Percentiles rank a stretch among this genome's conserved stretches.
These are phyloP conservation scores for Eurosta solidaginis DNA, from an alignment of 1,140 invertebrate species.

Conservation along the genomic window DNA sequence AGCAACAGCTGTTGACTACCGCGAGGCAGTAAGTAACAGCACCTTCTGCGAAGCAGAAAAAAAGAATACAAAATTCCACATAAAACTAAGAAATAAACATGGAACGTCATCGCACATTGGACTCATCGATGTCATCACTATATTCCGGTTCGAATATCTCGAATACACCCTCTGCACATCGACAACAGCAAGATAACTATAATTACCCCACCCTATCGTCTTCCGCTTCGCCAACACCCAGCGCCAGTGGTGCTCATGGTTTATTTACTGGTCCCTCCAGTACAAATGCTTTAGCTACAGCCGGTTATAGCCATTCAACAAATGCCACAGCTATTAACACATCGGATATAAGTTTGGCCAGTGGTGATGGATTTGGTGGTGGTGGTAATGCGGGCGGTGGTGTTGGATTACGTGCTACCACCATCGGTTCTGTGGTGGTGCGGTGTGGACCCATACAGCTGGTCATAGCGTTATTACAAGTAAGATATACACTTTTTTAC, in stretches of 20 bases:
- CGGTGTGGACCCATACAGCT: slow-evolving; percentile 84
- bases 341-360: slow-evolving; percentile 16
- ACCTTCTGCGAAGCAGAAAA: background rate
- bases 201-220: slow-evolving; percentile 42
- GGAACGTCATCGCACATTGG: slow-evolving; percentile 50
- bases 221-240: slow-evolving; percentile 54
- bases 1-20: background rate
- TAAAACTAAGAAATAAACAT: slow-evolving; percentile 25
- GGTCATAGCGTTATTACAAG: slow-evolving; percentile 87
- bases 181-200: slow-evolving; percentile 33
- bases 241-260: slow-evolving; percentile 20
- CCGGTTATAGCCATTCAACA: background rate
- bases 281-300: background rate
- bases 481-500: slow-evolving; percentile 63
- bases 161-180: slow-evolving; percentile 34
- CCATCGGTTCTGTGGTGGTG: slow-evolving; percentile 89
- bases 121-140: slow-evolving; percentile 59
- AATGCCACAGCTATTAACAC: background rate
- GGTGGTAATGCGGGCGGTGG: background rate
- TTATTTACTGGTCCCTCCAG: background rate
- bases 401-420: slow-evolving; percentile 66
- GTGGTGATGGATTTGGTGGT: background rate
- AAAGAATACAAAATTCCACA: background rate
- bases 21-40: too few species aligned
- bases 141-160: slow-evolving; percentile 51